These are phyloP conservation scores for Myotis findleyi DNA, from an alignment of 2,797 vertebrate genomes.

Conservation along the genomic window DNA sequence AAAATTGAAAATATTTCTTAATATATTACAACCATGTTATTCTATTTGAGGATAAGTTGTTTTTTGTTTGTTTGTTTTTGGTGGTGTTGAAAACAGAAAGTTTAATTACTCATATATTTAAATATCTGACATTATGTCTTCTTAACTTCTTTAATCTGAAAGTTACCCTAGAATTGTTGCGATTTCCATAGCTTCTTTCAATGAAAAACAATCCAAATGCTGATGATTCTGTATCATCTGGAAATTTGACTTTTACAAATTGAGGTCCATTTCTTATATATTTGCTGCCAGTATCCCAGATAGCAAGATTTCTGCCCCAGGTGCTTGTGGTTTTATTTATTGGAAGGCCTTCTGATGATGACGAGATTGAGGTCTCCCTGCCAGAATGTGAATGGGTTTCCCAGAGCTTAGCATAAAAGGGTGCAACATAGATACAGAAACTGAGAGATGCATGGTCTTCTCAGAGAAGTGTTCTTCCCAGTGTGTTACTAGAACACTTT, in stretches of 20 bases:
- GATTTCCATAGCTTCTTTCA: neutral
- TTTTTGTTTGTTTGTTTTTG: neutral
- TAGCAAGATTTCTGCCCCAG: neutral
- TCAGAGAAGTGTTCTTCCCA: neutral
- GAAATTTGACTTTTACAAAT: neutral
- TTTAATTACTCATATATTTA: neutral
- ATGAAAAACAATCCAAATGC: neutral
- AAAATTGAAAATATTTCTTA: constrained; percentile 37
- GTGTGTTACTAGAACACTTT: neutral
- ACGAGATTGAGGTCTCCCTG: constrained; percentile 20
- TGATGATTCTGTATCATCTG: neutral
- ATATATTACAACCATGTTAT: neutral
- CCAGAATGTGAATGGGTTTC: constrained; percentile 35
- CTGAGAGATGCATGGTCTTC: neutral
- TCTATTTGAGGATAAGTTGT: neutral
- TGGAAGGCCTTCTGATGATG: neutral
- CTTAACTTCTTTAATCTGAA: neutral
- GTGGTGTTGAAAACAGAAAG: neutral
- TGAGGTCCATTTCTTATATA: constrained; percentile 19
- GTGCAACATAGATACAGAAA: constrained; percentile 5
- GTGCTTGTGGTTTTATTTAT: constrained; percentile 43
- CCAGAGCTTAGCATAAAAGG: neutral
- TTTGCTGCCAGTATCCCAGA: neutral
- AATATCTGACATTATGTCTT: neutral
- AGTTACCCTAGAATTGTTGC: neutral